Base-by-base conservation (phyloP, 2,113 vertebrate genomes). In the Gnathochromis pfefferi region DNA sequence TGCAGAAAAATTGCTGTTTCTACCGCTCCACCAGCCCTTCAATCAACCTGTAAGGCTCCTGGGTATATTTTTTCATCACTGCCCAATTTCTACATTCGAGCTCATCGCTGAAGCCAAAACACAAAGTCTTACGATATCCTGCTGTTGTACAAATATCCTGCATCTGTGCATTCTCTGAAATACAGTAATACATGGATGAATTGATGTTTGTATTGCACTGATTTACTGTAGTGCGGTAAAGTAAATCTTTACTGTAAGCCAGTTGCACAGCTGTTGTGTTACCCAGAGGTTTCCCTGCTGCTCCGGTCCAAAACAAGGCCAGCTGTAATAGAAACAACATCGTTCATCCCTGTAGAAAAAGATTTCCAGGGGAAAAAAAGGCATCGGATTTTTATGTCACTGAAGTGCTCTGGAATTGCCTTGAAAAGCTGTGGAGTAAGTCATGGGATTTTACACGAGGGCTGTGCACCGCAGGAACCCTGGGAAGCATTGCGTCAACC, bases 401-500 rank as follows among this genome's bases (percentile, higher is more conserved):
- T 31, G 47, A n/a, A 80, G 80, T 11, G n/a, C 38, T 80, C 35
- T n/a, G 21, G 16, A 11, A 28, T 9, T 4, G 85, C 58, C 7
- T n/a, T n/a, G 28, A 51, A 88, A 88, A 88, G 84, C 80, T 83
- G 17, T 31, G 58, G 49, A 88, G 51, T 19, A 87, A 90, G 90
- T 91, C 85, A 63, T 84, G 87, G 85, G 88, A 89, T 88, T 88
- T 85, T 79, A 63, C 82, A 65, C 75, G 16, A 38, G 38, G 82
- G 58, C 55, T 5, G 9, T 10, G 65, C 82, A n/a, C 85, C 11
- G 3, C 90, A 68, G 89, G 87, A 90, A 81, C 81, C 84, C 90
- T 82, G 84, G 63, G 86, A 90, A 93, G 81, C 87, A 81, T 91
- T 90, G 82, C 90, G 86, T 96, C 95, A 95, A 88, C 83, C 91